These are phyloP conservation scores for Dasypus novemcinctus DNA, from an alignment of 2,113 vertebrate species.

Conservation along the genomic window DNA sequence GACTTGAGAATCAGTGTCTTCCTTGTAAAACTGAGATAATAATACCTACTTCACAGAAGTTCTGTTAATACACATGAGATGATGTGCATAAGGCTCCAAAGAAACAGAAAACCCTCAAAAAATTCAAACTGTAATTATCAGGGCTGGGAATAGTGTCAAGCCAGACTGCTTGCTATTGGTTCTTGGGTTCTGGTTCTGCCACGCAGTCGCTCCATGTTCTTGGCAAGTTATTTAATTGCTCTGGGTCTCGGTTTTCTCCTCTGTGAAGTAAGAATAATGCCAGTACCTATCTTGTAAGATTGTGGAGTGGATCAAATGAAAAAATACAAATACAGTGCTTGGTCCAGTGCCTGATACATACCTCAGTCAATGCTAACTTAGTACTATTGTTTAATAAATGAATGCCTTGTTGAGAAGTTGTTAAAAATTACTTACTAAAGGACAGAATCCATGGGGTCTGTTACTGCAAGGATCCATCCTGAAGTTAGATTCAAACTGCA, in stretches of 20 bases:
- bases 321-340: neutral
- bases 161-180: neutral
- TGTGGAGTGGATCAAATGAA: neutral
- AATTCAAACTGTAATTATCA: neutral
- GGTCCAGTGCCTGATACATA: neutral
- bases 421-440: neutral
- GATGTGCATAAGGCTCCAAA: neutral
- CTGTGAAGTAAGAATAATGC: neutral
- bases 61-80: neutral
- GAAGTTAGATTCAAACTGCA: neutral
- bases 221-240: neutral
- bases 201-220: neutral
- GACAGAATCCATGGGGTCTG: neutral
- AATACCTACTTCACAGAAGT: neutral
- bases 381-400: neutral
- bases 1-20: neutral
- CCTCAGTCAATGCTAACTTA: neutral
- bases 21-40: neutral
- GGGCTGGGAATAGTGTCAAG: too few relatives aligned
- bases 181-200: neutral
- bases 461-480: neutral
- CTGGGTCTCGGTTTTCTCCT: neutral
- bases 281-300: neutral
- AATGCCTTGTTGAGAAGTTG: neutral
- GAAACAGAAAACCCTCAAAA: neutral